phyloP scores from a whole-genome alignment of 2,113 vertebrate species.

The Hiodon tergisus region DNA sequence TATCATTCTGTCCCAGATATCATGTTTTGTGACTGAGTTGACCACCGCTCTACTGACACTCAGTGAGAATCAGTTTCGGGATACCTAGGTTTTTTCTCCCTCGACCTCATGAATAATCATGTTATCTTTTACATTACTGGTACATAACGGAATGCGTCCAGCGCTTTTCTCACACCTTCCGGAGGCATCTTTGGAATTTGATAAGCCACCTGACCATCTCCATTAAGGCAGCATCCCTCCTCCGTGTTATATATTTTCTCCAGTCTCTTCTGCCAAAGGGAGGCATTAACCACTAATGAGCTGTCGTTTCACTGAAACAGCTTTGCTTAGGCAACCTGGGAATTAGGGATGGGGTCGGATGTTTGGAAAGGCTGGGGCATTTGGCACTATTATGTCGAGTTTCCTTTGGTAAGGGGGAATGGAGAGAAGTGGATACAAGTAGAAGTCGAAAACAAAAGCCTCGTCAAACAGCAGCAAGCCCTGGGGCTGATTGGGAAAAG shows the following conservation, averaged over 20 bases:
- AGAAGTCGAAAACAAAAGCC: no score
- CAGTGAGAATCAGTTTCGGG: no score
- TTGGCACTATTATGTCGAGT: neutral
- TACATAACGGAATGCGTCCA: no score
- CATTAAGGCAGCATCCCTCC: slow-evolving; percentile 32
- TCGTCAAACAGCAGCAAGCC: no score
- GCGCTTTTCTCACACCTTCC: neutral
- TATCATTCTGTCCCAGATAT: no score
- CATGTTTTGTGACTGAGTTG: no score
- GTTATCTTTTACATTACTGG: no score
- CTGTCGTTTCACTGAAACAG: slow-evolving; percentile 50
- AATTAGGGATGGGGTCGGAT: slow-evolving; percentile 6
- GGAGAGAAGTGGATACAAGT: neutral
- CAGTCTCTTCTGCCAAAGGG: slow-evolving; percentile 15
- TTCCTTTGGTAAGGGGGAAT: neutral
- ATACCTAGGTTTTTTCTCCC: no score
- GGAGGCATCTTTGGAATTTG: slow-evolving; percentile 61
- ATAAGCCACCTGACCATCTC: slow-evolving; percentile 56
- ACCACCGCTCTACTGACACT: no score
- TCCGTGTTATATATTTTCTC: neutral
- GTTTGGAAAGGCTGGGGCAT: slow-evolving; percentile 1
- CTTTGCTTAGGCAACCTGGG: slow-evolving; percentile 36
- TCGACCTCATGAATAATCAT: no score
- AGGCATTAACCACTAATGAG: slow-evolving; percentile 61
- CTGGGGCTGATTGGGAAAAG: no score